Conservation (phyloP, 2,888 invertebrate genomes). For the Sympetrum striolatum region DNA sequence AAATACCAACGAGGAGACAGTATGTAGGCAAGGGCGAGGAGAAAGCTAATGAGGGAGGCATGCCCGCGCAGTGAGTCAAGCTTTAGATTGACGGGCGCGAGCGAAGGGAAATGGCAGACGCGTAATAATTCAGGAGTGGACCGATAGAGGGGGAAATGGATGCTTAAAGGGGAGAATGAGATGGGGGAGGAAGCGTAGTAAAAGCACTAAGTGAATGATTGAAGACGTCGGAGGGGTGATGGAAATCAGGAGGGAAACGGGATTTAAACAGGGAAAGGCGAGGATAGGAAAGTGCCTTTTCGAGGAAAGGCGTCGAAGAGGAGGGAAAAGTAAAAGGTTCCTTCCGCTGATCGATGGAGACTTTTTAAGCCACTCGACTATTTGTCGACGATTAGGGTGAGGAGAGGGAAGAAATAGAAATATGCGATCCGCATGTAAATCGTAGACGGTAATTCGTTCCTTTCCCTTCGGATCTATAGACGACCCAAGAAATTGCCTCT, state of each 20-base stretch:
- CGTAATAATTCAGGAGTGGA: slow-evolving; percentile 9
- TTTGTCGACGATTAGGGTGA: background rate
- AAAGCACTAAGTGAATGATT: slow-evolving; percentile 10
- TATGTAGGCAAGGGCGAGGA: background rate
- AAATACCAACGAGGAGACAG: background rate
- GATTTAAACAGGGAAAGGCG: slow-evolving; percentile 42
- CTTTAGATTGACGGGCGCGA: slow-evolving; percentile 10
- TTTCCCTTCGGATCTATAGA: too few species aligned
- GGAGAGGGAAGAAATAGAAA: too few species aligned
- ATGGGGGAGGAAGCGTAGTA: background rate
- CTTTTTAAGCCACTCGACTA: slow-evolving; percentile 22
- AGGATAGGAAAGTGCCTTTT: background rate
- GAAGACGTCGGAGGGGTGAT: background rate
- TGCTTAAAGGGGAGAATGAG: background rate
- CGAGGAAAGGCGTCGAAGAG: background rate
- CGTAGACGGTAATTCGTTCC: too few species aligned
- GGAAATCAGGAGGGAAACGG: slow-evolving; percentile 42
- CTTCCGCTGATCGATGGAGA: background rate
- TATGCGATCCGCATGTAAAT: too few species aligned
- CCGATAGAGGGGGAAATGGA: background rate
- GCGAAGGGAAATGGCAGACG: background rate
- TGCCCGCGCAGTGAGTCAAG: background rate
- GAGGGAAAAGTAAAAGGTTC: background rate
- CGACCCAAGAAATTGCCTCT: too few species aligned
- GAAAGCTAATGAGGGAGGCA: background rate